These are phyloP conservation scores for Philotrypesis tridentata DNA, from an alignment of 1,140 invertebrate species.

Conservation along the genomic window DNA sequence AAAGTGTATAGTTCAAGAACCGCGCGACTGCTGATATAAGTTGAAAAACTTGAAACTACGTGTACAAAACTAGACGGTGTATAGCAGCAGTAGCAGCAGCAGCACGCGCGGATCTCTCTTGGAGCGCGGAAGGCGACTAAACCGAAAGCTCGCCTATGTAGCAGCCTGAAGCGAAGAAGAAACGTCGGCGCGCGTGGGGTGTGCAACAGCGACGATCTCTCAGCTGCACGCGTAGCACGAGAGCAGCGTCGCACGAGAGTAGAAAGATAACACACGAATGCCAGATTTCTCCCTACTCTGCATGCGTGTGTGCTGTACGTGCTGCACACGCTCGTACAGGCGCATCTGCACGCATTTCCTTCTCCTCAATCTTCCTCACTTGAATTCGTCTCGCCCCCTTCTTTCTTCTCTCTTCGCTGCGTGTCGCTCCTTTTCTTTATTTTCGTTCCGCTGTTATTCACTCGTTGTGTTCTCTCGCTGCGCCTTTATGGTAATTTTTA, in stretches of 20 bases:
- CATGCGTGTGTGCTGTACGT: no score
- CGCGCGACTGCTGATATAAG: background rate
- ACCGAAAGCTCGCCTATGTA: background rate
- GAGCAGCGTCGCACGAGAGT: background rate
- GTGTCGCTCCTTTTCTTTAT: constrained; percentile 7
- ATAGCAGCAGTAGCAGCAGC: background rate
- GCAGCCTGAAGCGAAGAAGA: constrained; percentile 25
- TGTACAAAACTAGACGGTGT: background rate
- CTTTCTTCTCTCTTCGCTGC: background rate
- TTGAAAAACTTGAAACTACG: background rate
- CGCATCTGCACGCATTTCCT: constrained; percentile 39
- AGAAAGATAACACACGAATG: constrained; percentile 14
- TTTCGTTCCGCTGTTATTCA: constrained; percentile 10
- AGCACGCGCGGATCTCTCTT: constrained; percentile 3
- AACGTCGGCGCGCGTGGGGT: constrained; percentile 55
- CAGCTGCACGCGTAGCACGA: background rate
- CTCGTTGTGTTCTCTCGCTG: background rate
- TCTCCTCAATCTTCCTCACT: constrained; percentile 13
- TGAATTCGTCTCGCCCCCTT: constrained; percentile 33
- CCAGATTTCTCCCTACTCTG: background rate
- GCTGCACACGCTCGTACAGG: background rate
- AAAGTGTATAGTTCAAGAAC: constrained; percentile 32
- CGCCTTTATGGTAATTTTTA: background rate
- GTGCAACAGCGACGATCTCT: constrained; percentile 30
- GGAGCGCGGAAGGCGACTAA: constrained; percentile 47